Conservation (phyloP, 2,113 vertebrate species). For the Petromus typicus region DNA sequence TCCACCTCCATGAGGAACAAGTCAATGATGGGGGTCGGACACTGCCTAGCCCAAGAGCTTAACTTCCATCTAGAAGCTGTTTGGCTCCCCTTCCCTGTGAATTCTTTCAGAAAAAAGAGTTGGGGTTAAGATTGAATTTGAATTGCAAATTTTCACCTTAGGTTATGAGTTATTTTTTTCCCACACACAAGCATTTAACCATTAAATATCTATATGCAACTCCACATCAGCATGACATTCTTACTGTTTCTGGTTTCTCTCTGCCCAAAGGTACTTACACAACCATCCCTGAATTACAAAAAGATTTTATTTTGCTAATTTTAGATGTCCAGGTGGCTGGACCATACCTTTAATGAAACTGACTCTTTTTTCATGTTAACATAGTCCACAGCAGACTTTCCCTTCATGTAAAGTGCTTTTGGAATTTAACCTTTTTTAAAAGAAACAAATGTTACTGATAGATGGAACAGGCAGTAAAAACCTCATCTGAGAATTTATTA, state of each 20-base stretch:
- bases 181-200: background rate
- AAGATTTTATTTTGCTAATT: constrained; percentile 21
- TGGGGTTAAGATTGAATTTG: background rate
- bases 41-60: background rate
- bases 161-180: background rate
- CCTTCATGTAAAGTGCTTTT: constrained; percentile 66
- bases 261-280: background rate
- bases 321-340: background rate
- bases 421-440: constrained; percentile 72
- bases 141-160: constrained; percentile 13
- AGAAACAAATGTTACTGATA: constrained; percentile 80
- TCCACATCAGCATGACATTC: background rate
- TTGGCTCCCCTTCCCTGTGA: background rate
- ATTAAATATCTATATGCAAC: background rate
- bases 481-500: constrained; percentile 85
- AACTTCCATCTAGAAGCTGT: background rate
- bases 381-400: constrained; percentile 61
- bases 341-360: constrained; percentile 67
- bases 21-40: background rate
- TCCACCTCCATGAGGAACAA: background rate
- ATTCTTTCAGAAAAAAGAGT: background rate
- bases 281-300: background rate
- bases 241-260: background rate
- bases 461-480: constrained; percentile 82
- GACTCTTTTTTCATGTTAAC: constrained; percentile 45